A percentile compares a stretch with the other conserved stretches of the same genome.
Evolutionary conservation across 92 coral and sea anemone genomes (phyloP).

Genomic region (Zoanthus sansibaricus): DNA sequence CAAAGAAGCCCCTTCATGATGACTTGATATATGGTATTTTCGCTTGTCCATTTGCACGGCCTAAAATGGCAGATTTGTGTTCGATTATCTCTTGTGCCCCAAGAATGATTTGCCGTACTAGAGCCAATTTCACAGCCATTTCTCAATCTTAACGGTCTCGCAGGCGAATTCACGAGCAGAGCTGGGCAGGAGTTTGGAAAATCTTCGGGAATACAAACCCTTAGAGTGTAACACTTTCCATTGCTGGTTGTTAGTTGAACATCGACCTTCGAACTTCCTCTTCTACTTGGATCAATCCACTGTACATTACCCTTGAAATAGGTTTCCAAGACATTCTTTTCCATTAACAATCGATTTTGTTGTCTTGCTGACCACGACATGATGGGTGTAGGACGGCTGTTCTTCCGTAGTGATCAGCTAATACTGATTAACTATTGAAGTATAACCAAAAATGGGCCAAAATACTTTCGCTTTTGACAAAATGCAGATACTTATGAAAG

Average conservation of each 20-base stretch:
- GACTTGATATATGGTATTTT: constrained; percentile 79
- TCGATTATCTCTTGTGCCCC: constrained; percentile 53
- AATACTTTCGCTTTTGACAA: too few species aligned
- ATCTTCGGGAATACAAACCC: constrained; percentile 56
- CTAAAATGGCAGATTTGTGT: constrained; percentile 70
- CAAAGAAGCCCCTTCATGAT: constrained; percentile 82
- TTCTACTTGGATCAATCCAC: constrained; percentile 21
- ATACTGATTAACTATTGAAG: background rate
- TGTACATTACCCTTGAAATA: constrained; percentile 46
- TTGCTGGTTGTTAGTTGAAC: constrained; percentile 58
- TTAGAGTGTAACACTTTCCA: constrained; percentile 57
- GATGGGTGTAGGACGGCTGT: background rate
- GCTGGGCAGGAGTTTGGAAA: constrained; percentile 68
- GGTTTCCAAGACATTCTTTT: constrained; percentile 31
- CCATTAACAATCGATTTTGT: constrained; percentile 46
- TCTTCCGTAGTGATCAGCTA: background rate
- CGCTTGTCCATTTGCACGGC: constrained; percentile 64
- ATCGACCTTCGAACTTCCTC: constrained; percentile 52
- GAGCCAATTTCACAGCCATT: constrained; percentile 25
- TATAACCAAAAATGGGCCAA: too few species aligned
- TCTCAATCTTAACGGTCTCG: constrained; percentile 32
- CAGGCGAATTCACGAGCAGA: constrained; percentile 59
- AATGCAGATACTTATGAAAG: too few species aligned
- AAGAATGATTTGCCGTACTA: constrained; percentile 45
- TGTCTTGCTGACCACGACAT: constrained; percentile 58